Evolutionary conservation across 2,888 invertebrate genomes (phyloP).

Genomic region (Ormia ochracea): DNA sequence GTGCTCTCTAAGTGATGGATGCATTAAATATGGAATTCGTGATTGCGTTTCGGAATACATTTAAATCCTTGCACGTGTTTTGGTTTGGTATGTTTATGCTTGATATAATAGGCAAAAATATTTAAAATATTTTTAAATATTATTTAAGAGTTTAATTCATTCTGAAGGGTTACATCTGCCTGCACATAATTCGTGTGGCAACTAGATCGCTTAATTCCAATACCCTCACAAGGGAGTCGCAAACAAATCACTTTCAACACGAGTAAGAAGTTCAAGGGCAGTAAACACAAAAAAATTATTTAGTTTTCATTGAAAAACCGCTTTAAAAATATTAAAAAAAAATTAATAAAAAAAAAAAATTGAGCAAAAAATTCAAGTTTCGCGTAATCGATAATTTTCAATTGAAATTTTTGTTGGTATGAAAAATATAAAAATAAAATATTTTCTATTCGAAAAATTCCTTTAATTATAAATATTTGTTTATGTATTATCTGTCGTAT

Average conservation of each 20-base stretch:
- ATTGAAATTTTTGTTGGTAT: too few relatives aligned
- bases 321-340: too few relatives aligned
- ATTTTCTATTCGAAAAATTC: too few relatives aligned
- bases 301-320: too few relatives aligned
- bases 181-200: constrained; percentile 18
- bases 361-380: too few relatives aligned
- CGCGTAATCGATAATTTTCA: too few relatives aligned
- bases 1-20: not conserved
- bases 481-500: too few relatives aligned
- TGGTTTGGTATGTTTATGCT: constrained; percentile 51
- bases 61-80: constrained; percentile 62
- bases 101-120: constrained; percentile 36
- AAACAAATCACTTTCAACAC: too few relatives aligned
- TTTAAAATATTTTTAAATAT: constrained; percentile 50
- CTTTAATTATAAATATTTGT: too few relatives aligned
- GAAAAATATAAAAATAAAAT: too few relatives aligned
- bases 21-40: constrained; percentile 9
- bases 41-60: constrained; percentile 17
- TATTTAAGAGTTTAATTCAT: not conserved
- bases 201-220: constrained; percentile 4
- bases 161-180: constrained; percentile 47
- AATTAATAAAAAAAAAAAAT: too few relatives aligned
- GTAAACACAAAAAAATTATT: not conserved
- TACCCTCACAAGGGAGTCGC: not conserved
- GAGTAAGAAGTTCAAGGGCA: too few relatives aligned